Evolutionary conservation across 2,797 vertebrate species (phyloP).

Genomic region (Periparus ater): DNA sequence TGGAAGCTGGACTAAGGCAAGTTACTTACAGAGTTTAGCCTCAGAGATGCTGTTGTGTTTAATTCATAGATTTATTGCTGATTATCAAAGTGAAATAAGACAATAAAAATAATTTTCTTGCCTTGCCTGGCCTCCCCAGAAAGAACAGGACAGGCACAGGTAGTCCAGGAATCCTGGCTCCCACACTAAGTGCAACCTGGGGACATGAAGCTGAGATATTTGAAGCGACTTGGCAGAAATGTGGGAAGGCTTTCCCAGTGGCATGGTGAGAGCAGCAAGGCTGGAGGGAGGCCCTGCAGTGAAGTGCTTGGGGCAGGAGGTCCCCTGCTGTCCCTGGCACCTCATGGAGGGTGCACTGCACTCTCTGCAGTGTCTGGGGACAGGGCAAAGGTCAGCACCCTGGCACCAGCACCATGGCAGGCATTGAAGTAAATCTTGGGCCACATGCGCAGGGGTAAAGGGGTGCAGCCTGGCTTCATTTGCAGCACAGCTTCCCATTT

Average conservation of each 20-base stretch:
- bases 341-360: rapidly evolving
- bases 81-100: neutral
- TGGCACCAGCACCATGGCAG: neutral
- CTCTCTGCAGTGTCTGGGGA: rapidly evolving
- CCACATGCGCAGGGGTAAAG: rapidly evolving
- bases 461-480: rapidly evolving
- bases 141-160: neutral
- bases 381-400: rapidly evolving
- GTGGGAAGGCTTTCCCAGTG: neutral
- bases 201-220: neutral
- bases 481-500: neutral
- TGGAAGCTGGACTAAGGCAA: neutral
- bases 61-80: neutral
- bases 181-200: neutral
- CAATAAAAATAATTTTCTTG: neutral
- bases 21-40: neutral
- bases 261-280: neutral
- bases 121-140: neutral
- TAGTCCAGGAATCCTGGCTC: neutral
- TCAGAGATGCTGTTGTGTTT: neutral
- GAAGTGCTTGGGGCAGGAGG: neutral
- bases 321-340: rapidly evolving
- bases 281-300: neutral
- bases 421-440: neutral
- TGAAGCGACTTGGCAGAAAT: rapidly evolving